Evolutionary conservation across 2,888 invertebrate species (phyloP).

Genomic region (Holacanthella duospinosa): DNA sequence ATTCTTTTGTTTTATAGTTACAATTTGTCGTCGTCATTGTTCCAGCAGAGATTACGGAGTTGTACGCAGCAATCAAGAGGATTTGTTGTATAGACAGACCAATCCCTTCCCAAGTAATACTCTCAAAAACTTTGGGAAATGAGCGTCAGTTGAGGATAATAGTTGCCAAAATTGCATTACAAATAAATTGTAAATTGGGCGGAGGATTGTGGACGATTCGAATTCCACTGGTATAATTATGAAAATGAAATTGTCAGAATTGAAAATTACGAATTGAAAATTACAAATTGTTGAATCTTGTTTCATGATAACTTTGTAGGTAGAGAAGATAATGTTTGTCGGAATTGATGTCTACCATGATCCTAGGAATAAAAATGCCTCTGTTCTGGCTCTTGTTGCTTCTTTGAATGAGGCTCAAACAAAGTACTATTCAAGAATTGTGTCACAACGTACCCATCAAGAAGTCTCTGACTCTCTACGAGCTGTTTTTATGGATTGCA

Average conservation of each 20-base stretch:
- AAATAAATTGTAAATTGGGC: conserved; percentile 90
- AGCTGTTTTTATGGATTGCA: conserved; percentile 58
- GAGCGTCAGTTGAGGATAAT: conserved; percentile 62
- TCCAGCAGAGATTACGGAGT: conserved; percentile 67
- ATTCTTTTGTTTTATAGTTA: conserved; percentile 39
- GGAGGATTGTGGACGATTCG: conserved; percentile 78
- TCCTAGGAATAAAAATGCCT: conserved; percentile 50
- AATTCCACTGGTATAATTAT: conserved; percentile 56
- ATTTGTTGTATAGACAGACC: conserved; percentile 71
- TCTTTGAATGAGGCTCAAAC: conserved; percentile 65
- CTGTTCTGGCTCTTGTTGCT: conserved; percentile 64
- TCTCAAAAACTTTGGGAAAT: conserved; percentile 55
- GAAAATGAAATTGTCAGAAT: background rate
- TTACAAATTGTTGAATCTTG: background rate
- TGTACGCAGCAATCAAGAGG: conserved; percentile 78
- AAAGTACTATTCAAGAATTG: conserved; percentile 60
- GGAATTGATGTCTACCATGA: conserved; percentile 86
- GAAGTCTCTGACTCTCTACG: conserved; percentile 56
- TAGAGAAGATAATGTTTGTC: conserved; percentile 61
- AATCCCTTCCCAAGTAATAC: conserved; percentile 66
- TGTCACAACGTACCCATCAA: conserved; percentile 24
- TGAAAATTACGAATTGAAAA: too few species aligned
- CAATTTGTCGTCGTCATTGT: conserved; percentile 73
- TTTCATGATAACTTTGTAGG: conserved; percentile 22
- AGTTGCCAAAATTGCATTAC: conserved; percentile 77